phyloP scores from a whole-genome alignment of 1,140 invertebrate genomes.

The Leptoteleia sp. region DNA sequence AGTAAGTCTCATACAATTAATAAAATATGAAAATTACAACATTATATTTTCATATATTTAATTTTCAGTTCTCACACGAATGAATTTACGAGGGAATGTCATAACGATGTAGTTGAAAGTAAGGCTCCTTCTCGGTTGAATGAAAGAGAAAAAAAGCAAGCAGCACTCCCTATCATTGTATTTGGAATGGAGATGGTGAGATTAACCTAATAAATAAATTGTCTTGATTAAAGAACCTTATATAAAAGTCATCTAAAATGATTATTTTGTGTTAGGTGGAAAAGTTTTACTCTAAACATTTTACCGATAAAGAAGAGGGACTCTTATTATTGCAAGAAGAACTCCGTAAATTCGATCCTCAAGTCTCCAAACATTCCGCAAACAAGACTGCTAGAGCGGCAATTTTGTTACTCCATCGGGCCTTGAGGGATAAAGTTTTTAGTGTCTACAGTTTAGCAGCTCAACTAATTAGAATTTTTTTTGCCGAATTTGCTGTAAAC shows the following conservation, averaged over 20 bases:
- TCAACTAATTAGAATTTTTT: slow-evolving; percentile 89
- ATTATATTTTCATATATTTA: neutral
- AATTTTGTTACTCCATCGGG: slow-evolving; percentile 88
- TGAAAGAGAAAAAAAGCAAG: slow-evolving; percentile 94
- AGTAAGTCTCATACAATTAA: slow-evolving; percentile 81
- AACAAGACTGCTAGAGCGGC: slow-evolving; percentile 91
- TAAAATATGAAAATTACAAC: too few relatives aligned
- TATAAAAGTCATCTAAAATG: too few relatives aligned
- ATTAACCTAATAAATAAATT: neutral
- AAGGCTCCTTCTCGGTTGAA: slow-evolving; percentile 86
- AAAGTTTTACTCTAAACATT: slow-evolving; percentile 96
- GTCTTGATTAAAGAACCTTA: too few relatives aligned
- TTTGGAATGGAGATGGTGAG: slow-evolving; percentile 92
- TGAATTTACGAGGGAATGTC: slow-evolving; percentile 88
- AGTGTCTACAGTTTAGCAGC: slow-evolving; percentile 91
- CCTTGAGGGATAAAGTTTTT: slow-evolving; percentile 91
- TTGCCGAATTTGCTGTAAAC: slow-evolving; percentile 89
- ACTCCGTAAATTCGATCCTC: slow-evolving; percentile 83
- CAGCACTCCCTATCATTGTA: slow-evolving; percentile 92
- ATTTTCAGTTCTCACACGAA: slow-evolving; percentile 87
- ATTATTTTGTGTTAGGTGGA: slow-evolving; percentile 86
- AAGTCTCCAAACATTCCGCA: slow-evolving; percentile 80
- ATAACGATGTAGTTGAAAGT: slow-evolving; percentile 81
- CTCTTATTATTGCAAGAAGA: slow-evolving; percentile 88
- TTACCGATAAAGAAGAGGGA: slow-evolving; percentile 95